Evolutionary conservation across 2,888 invertebrate genomes (phyloP).

Genomic region (Morpho achilles): DNA sequence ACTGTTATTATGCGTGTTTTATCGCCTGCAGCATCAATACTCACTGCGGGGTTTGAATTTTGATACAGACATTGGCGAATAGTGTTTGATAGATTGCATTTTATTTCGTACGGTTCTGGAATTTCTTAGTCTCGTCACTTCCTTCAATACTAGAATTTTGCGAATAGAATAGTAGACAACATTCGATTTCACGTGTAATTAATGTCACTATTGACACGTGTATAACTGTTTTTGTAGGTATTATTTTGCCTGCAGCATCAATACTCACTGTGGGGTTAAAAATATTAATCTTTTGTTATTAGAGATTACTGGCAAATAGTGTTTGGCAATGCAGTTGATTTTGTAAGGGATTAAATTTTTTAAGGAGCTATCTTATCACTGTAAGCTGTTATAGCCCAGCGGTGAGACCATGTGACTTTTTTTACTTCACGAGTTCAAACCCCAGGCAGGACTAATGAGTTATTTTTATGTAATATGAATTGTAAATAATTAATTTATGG

Average conservation of each 20-base stretch:
- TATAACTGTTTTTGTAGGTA: slow-evolving; percentile 31
- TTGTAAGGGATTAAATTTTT: background rate
- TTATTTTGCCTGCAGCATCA: slow-evolving; percentile 38
- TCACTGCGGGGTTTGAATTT: slow-evolving; percentile 13
- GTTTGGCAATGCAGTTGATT: background rate
- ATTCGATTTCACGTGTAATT: slow-evolving; percentile 54
- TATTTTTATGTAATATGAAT: no score
- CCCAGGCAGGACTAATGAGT: no score
- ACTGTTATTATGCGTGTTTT: slow-evolving; percentile 31
- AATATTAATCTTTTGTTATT: no score
- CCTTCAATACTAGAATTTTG: no score
- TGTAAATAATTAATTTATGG: no score
- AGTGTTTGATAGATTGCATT: slow-evolving; percentile 1
- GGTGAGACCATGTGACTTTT: no score
- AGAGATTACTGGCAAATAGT: slow-evolving; percentile 4
- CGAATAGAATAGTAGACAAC: no score
- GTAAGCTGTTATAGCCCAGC: no score
- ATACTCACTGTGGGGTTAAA: slow-evolving; percentile 33
- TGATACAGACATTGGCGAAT: slow-evolving; percentile 9
- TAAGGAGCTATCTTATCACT: no score
- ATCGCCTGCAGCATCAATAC: no score
- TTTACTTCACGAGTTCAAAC: no score
- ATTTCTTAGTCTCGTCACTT: no score
- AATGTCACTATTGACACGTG: slow-evolving; percentile 48
- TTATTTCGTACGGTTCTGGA: background rate